These are phyloP conservation scores for Chloroceryle aenea DNA, from an alignment of 2,113 vertebrate genomes.

Conservation along the genomic window DNA sequence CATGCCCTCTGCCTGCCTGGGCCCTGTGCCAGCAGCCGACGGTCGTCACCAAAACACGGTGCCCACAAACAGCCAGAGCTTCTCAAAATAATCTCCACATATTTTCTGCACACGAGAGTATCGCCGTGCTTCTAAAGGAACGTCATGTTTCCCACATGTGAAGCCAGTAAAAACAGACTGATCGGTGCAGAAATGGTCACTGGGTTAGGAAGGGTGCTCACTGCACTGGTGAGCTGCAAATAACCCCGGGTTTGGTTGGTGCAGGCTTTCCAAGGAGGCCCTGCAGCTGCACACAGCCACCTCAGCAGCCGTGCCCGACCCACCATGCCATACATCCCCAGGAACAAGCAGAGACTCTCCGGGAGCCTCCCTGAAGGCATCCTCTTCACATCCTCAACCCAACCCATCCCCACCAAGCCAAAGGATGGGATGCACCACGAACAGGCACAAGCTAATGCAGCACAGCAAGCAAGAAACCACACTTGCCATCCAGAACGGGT, in stretches of 20 bases:
- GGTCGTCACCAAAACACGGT: rapidly evolving
- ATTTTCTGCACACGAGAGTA: not conserved
- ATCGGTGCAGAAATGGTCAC: not conserved
- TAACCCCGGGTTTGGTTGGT: not conserved
- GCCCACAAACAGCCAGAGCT: not conserved
- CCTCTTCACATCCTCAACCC: not conserved
- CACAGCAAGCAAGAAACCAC: not conserved
- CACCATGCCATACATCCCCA: rapidly evolving
- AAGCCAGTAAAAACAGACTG: not conserved
- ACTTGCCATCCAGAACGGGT: rapidly evolving
- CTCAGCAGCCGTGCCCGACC: not conserved
- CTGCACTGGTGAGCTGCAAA: not conserved
- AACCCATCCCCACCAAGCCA: not conserved
- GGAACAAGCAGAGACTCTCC: not conserved
- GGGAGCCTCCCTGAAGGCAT: not conserved
- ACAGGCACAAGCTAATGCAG: too few relatives aligned
- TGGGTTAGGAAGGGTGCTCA: rapidly evolving
- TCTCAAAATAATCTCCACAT: not conserved
- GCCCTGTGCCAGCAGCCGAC: not conserved
- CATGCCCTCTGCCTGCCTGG: not conserved
- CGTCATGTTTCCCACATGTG: rapidly evolving
- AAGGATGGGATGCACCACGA: not conserved
- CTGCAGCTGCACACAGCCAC: not conserved
- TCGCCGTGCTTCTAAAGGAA: not conserved
- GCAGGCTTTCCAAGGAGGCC: not conserved